Evolutionary conservation across 35 echinoderm and acorn worm species (phyloP).

Genomic region (Ophioderma brevispina): DNA sequence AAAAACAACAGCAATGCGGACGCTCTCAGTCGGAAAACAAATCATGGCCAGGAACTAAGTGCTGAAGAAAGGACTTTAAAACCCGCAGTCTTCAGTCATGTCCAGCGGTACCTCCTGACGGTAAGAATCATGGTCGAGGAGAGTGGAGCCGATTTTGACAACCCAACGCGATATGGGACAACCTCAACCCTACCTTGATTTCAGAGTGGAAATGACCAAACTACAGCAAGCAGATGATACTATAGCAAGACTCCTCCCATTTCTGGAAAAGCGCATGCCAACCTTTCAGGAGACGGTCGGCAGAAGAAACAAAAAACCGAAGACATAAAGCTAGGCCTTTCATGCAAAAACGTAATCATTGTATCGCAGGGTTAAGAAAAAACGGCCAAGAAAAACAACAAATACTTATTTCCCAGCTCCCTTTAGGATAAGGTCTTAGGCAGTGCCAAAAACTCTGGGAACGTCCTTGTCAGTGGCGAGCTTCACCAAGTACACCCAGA

Average conservation of each 20-base stretch:
- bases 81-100: background rate
- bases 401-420: slow-evolving; percentile 32
- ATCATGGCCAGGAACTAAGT: background rate
- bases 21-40: slow-evolving; percentile 30
- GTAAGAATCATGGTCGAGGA: background rate
- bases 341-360: background rate
- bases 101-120: background rate
- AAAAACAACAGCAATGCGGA: slow-evolving; percentile 53
- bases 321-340: background rate
- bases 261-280: no score
- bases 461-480: slow-evolving; percentile 72
- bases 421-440: slow-evolving; percentile 30
- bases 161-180: background rate
- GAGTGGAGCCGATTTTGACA: background rate
- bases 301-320: background rate
- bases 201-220: background rate
- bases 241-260: no score
- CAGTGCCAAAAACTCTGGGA: slow-evolving; percentile 41
- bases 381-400: background rate
- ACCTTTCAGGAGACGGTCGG: background rate
- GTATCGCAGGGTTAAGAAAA: background rate
- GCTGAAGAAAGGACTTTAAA: background rate
- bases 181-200: background rate
- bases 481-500: slow-evolving; percentile 30
- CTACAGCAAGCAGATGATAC: no score